Base-by-base conservation (phyloP, 64 coral and sea anemone genomes). In the Pachyseris speciosa region DNA sequence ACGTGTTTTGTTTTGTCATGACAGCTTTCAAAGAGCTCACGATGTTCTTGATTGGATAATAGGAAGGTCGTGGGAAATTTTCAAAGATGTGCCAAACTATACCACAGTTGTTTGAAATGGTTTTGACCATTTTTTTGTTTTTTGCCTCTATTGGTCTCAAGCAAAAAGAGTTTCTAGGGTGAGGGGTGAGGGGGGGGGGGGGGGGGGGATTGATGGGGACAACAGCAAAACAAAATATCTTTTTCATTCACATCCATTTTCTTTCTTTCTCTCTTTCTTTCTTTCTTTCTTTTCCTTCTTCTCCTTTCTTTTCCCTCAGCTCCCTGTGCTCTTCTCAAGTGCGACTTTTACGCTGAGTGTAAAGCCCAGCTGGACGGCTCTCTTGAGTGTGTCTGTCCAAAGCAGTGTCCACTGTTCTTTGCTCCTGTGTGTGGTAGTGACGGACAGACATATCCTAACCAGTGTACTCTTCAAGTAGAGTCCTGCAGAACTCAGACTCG, bases 311-410 rank as follows among this genome's bases (percentile, higher is more conserved):
- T 60, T 45, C 50, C 22, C 74, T 48, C 59, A 96, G 95, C 95
- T 11, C 95, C 95, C 37, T 96, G 95, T 59, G 95, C 91, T 19
- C 86, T 96, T 28, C 71, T 96, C 20, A 93, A 96, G 24, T 96
- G 95, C 77, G 92, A 88, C 32, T 96, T 93, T 72, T 93, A 96
- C 37, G 90, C 95, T 8, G 75, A 59, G 33, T 96, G 95, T 27
- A 33, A 93, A 43, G 48, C 91, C 0, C 75, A 90, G 34, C 51
- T 93, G 20, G 95, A 96, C 31, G 95, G 95, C 7, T 78, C 90
- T 36, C 49, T 93, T 12, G 85, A 93, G 38, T 96, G 95, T 86
- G 95, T 96, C 5, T 96, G 95, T 90, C 95, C 90, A 0, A 84
- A 44, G 16, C 77, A 84, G 90, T 96, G 94, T 28, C 86, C 95